These are phyloP conservation scores for Spinibarbus caldwelli DNA, from an alignment of 2,797 vertebrate genomes.

Conservation along the genomic window DNA sequence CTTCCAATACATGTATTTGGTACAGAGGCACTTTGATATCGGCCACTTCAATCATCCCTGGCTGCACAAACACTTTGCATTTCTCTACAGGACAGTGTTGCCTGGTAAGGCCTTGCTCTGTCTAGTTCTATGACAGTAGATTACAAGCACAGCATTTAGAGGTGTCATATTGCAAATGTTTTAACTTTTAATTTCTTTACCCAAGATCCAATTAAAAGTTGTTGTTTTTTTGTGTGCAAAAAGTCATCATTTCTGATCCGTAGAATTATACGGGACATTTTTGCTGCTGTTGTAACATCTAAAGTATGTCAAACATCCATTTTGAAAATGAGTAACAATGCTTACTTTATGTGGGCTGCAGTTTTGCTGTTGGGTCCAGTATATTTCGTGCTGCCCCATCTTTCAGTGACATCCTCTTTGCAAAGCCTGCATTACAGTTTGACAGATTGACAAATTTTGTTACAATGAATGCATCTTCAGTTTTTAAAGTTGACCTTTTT, in stretches of 20 bases:
- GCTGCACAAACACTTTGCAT: slow-evolving; percentile 96
- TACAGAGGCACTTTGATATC: slow-evolving; percentile 94
- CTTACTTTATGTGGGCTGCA: background rate
- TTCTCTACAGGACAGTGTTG: slow-evolving; percentile 94
- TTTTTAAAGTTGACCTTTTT: background rate
- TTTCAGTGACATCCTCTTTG: no score
- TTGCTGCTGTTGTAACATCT: background rate
- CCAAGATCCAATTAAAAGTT: background rate
- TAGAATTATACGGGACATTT: background rate
- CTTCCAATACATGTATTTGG: slow-evolving; percentile 96
- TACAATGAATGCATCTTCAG: background rate
- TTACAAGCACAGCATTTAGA: slow-evolving; percentile 49
- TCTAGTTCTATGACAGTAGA: background rate
- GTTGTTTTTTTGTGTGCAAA: background rate
- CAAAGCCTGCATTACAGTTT: background rate
- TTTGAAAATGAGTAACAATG: background rate
- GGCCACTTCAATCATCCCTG: slow-evolving; percentile 94
- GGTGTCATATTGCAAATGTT: background rate
- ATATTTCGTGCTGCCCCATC: no score
- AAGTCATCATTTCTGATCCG: background rate
- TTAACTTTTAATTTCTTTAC: background rate
- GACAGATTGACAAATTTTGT: background rate
- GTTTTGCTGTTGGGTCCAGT: background rate
- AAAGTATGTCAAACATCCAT: background rate
- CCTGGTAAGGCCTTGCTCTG: slow-evolving; percentile 79